phyloP scores from a whole-genome alignment of 2,797 vertebrate species.

The Pitangus sulphuratus region DNA sequence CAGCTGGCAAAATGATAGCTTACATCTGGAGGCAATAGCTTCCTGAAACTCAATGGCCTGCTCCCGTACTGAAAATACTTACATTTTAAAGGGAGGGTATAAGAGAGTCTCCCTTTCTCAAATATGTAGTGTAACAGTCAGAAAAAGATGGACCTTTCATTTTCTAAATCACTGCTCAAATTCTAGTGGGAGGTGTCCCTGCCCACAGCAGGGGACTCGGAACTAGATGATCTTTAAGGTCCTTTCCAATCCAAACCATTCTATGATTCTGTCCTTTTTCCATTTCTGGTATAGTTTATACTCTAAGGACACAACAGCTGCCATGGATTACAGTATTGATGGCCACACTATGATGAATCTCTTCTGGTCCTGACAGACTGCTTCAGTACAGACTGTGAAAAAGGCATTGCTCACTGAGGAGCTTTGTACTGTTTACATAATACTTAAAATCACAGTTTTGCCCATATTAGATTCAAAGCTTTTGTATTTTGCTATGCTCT shows the following conservation, averaged over 20 bases:
- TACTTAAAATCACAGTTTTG: neutral
- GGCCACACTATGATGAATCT: neutral
- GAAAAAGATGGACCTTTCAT: neutral
- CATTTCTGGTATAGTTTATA: neutral
- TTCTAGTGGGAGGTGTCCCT: neutral
- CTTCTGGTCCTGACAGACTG: neutral
- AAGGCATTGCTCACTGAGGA: neutral
- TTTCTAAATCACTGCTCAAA: neutral
- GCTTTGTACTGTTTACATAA: neutral
- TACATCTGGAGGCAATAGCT: constrained; percentile 9
- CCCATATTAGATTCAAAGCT: neutral
- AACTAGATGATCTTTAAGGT: neutral
- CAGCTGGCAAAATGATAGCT: neutral
- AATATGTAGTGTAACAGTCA: neutral
- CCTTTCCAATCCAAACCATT: neutral
- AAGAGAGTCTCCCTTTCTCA: neutral
- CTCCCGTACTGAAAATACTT: neutral
- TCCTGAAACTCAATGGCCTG: neutral
- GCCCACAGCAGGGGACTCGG: neutral
- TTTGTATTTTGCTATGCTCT: neutral
- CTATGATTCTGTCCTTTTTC: neutral
- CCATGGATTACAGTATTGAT: neutral
- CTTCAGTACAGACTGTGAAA: neutral
- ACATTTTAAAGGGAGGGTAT: neutral
- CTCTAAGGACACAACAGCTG: neutral